Evolutionary conservation across 2,888 invertebrate genomes (phyloP), one percentile per base, ranked within the genome.

Genomic region (Ligdia adustata): DNA sequence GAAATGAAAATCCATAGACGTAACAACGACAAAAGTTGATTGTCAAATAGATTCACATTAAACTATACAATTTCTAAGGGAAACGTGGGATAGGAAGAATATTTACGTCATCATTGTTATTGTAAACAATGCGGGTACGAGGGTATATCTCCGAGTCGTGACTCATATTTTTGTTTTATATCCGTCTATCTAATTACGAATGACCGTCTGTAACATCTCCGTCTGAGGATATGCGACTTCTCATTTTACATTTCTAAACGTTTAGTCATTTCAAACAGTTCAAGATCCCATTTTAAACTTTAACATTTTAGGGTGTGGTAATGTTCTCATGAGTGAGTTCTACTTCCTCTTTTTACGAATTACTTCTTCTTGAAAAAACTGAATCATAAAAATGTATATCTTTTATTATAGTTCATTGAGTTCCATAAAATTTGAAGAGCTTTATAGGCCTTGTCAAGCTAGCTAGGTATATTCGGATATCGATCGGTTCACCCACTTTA

Each of bases 101-200:
- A 56, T 69, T 69, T 63, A 72, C 65, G 69, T 69, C 68, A 68
- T 71, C 66, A 65, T 77, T 79, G 77, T 80, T 82, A 70, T 77
- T 78, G 78, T 82, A 82, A 81, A 82, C 79, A 82, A 68, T 70
- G 67, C 69, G 58, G 56, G 62, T 63, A 47, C 46, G 63, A 68
- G 59, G 60, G 62, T 64, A 49, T 51, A 63, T 63, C 64, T 63
- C 62, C 55, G 58, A 60, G 42, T 9, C 20, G 56, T 75, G 76
- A 78, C 54, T 79, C 78, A 79, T 43, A 39, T 57, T 56, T 49
- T 42, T 51, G 60, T 61, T 62, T 63, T 52, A 58, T 55, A 66
- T 63, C 62, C 67, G 64, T 59, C 60, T 58, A 38, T 41, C 55
- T 69, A 68, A 72, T 71, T 52, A 38, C 42, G 72, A 67, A 64